Evolutionary conservation across 2,888 invertebrate genomes (phyloP), one percentile per base, ranked within the genome.

Genomic region (Hylaea fasciaria): DNA sequence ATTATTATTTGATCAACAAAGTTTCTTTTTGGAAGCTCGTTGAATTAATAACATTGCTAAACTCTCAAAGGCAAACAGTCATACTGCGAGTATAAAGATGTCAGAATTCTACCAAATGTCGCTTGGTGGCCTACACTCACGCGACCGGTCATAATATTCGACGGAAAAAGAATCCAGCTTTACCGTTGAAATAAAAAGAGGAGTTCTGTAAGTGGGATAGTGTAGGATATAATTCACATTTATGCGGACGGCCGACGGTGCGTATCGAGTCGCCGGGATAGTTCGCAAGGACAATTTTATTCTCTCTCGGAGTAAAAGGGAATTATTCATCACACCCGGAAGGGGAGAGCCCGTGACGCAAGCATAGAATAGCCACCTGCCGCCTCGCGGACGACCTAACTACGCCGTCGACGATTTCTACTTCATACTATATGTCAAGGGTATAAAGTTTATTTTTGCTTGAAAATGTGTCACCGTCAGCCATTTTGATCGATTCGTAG

Each of bases 311-410:
- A 90, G 89, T 89, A 88, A 89, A 91, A 90, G 87, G 86, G 91
- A 91, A 92, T 92, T 91, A 92, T 92, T 92, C 91, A 92, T 91
- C 91, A 88, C 91, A 91, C 92, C 91, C 92, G 92, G 92, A 92
- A 92, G 91, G 91, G 92, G 91, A 91, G 91, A 91, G 86, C 77
- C 85, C 86, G 84, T 91, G 92, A 91, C 91, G 92, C 91, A 91
- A 92, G 89, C 83, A 85, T 85, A 85, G 90, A 87, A 89, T 87
- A 85, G 87, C 88, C 88, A 86, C 84, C 84, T 82, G 84, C 78
- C 73, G 60, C 70, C 69, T 63, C 22, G 57, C 62, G 65, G 85
- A 81, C 50, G 81, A 58, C 80, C 53, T 75, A 89, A 80, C 73
- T 55, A 57, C 76, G 71, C 40, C 11, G 39, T 11, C 28, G 14